These are phyloP conservation scores for Coleophora deauratella DNA, from an alignment of 2,888 invertebrate genomes.

Conservation along the genomic window DNA sequence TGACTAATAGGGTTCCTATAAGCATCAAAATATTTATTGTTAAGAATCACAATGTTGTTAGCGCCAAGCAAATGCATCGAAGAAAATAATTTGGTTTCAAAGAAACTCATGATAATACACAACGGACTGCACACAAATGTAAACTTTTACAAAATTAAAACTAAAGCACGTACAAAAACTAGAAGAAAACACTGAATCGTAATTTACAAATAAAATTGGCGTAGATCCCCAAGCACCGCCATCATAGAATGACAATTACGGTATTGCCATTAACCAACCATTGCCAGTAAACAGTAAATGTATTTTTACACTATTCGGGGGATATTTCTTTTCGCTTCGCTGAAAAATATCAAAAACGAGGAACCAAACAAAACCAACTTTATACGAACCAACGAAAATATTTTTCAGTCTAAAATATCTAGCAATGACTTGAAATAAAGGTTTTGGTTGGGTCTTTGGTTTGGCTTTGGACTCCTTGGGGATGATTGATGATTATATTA, in stretches of 20 bases:
- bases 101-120: conserved; percentile 26
- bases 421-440: too few relatives aligned
- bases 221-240: conserved; percentile 66
- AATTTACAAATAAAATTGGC: conserved; percentile 47
- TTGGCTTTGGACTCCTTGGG: too few relatives aligned
- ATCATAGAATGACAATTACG: conserved; percentile 49
- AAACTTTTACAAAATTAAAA: conserved; percentile 20
- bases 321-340: too few relatives aligned
- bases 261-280: too few relatives aligned
- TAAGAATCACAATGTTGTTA: conserved; percentile 49
- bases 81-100: conserved; percentile 28
- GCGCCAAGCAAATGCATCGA: conserved; percentile 43
- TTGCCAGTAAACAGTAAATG: too few relatives aligned
- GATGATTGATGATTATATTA: too few relatives aligned
- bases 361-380: too few relatives aligned
- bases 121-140: conserved; percentile 16
- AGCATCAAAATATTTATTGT: conserved; percentile 35
- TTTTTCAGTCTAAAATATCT: too few relatives aligned
- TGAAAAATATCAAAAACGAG: too few relatives aligned
- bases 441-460: too few relatives aligned
- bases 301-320: too few relatives aligned
- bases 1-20: conserved; percentile 46
- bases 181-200: conserved; percentile 39
- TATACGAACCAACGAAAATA: too few relatives aligned
- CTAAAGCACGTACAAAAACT: conserved; percentile 29